Evolutionary conservation across 1,140 invertebrate species (phyloP).

Genomic region (Pseudomyrmex pallidus): DNA sequence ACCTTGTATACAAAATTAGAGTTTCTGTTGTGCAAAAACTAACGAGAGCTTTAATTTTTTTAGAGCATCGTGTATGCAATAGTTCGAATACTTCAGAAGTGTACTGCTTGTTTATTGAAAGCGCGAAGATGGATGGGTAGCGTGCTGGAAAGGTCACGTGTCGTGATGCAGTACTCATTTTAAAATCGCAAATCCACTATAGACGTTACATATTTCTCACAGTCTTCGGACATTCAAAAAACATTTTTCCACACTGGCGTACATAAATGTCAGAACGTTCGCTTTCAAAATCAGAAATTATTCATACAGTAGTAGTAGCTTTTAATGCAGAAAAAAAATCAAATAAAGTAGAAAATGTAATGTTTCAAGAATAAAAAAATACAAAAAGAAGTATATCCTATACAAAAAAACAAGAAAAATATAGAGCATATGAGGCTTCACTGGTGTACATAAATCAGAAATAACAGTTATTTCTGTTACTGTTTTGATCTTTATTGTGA

Average conservation of each 20-base stretch:
- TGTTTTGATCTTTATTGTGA: too few species aligned
- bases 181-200: slow-evolving; percentile 1
- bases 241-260: not conserved
- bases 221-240: not conserved
- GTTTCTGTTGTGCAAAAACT: not conserved
- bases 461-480: too few species aligned
- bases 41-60: not conserved
- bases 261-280: not conserved
- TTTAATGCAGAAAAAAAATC: not conserved
- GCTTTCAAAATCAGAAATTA: not conserved
- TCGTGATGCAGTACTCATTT: slow-evolving; percentile 67
- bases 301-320: too few species aligned
- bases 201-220: not conserved
- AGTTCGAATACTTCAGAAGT: slow-evolving; percentile 28
- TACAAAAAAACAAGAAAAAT: too few species aligned
- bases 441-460: too few species aligned
- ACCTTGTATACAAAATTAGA: not conserved
- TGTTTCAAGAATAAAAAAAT: too few species aligned
- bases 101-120: slow-evolving; percentile 70
- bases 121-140: slow-evolving; percentile 77
- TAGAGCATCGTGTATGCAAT: not conserved
- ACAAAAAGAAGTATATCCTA: too few species aligned
- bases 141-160: slow-evolving; percentile 72
- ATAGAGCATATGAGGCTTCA: too few species aligned
- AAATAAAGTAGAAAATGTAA: not conserved